Evolutionary conservation across 2,113 vertebrate species (phyloP).

Genomic region (Cottus gobio): DNA sequence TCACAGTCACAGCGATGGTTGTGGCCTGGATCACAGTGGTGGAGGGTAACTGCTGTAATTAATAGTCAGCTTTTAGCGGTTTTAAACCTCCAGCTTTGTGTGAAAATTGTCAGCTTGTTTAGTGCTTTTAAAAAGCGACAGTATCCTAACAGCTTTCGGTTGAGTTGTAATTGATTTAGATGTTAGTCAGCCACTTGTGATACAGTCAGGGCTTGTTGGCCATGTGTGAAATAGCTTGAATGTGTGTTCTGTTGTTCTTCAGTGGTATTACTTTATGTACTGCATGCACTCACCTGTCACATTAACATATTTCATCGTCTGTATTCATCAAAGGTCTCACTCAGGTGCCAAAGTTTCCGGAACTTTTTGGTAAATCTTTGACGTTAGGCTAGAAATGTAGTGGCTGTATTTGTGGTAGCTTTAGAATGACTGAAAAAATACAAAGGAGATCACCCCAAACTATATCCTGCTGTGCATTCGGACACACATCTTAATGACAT

Average conservation of each 20-base stretch:
- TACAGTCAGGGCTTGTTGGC: constrained; percentile 32
- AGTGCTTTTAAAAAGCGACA: constrained; percentile 8
- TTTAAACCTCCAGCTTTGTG: constrained; percentile 48
- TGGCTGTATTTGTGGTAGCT: constrained; percentile 31
- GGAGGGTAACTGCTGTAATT: constrained; percentile 78
- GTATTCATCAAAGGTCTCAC: constrained; percentile 75
- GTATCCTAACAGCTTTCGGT: constrained; percentile 44
- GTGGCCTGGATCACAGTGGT: constrained; percentile 82
- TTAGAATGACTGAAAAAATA: constrained; percentile 13
- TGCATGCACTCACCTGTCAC: background rate
- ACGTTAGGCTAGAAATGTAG: constrained; percentile 21
- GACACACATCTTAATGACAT: background rate
- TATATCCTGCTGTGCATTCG: background rate
- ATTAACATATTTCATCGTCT: constrained; percentile 48
- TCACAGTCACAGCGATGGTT: constrained; percentile 80
- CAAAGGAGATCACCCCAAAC: background rate
- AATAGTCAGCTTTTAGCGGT: constrained; percentile 41
- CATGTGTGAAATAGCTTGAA: constrained; percentile 55
- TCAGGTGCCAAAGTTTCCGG: constrained; percentile 77
- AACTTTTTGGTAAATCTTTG: constrained; percentile 75
- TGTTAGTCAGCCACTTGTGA: constrained; percentile 15
- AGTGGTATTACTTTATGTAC: background rate
- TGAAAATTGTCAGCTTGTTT: constrained; percentile 27
- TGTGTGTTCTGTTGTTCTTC: constrained; percentile 30
- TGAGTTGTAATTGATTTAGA: constrained; percentile 39